A percentile compares a stretch with the other conserved stretches of the same genome.
phyloP scores from a whole-genome alignment of 2,113 vertebrate species.

The Bungarus multicinctus region DNA sequence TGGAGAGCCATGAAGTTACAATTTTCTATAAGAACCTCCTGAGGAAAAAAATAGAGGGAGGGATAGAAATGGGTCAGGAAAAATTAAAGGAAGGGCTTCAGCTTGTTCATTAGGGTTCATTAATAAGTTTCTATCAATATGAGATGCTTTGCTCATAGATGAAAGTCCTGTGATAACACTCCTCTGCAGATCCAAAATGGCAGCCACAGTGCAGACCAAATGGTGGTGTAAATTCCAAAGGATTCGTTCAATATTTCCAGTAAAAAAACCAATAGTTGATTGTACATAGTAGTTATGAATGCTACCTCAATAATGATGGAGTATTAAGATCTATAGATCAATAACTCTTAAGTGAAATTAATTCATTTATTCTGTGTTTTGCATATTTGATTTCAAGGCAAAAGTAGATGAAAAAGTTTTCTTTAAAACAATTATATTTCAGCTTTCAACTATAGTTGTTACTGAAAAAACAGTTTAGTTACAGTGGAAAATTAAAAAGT shows the following conservation, averaged over 20 bases:
- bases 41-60: slow-evolving; percentile 35
- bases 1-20: slow-evolving; percentile 49
- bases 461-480: slow-evolving; percentile 48
- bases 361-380: slow-evolving; percentile 52
- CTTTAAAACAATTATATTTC: slow-evolving; percentile 33
- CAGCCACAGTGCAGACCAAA: slow-evolving; percentile 68
- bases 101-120: slow-evolving; percentile 29
- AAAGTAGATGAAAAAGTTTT: background rate
- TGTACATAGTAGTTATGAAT: slow-evolving; percentile 70
- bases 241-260: slow-evolving; percentile 64
- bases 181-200: slow-evolving; percentile 70
- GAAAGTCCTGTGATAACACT: slow-evolving; percentile 54
- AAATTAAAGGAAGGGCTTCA: background rate
- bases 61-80: background rate
- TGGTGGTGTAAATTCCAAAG: slow-evolving; percentile 75
- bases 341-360: slow-evolving; percentile 55
- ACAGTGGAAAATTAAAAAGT: slow-evolving; percentile 32
- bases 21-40: slow-evolving; percentile 44
- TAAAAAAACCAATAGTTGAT: slow-evolving; percentile 57
- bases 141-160: slow-evolving; percentile 50
- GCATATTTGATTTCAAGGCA: slow-evolving; percentile 56
- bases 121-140: slow-evolving; percentile 45
- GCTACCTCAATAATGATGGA: slow-evolving; percentile 78
- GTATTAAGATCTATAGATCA: slow-evolving; percentile 66
- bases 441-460: slow-evolving; percentile 62